These are phyloP conservation scores for Oceanodroma leucorhoa DNA, from an alignment of 2,797 vertebrate species.

Conservation along the genomic window DNA sequence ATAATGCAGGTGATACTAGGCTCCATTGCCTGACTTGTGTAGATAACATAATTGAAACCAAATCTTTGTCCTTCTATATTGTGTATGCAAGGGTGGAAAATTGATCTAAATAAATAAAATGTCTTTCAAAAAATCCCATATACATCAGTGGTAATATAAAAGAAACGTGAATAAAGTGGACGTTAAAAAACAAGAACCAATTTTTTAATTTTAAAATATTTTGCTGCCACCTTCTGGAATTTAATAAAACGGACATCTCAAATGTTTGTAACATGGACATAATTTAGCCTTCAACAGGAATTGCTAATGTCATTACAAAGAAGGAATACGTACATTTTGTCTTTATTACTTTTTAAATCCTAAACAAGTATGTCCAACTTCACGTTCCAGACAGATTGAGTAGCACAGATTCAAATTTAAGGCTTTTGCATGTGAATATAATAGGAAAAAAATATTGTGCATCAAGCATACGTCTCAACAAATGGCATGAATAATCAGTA, in stretches of 20 bases:
- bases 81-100: background rate
- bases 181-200: rapidly evolving
- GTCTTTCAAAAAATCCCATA: background rate
- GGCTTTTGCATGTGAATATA: background rate
- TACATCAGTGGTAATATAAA: background rate
- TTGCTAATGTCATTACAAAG: background rate
- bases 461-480: background rate
- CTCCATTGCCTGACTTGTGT: background rate
- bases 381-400: background rate
- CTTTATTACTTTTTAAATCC: background rate
- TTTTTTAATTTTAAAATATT: background rate
- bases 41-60: background rate
- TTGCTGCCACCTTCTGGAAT: constrained; percentile 75
- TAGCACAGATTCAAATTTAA: background rate
- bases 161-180: background rate
- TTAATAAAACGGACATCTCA: background rate
- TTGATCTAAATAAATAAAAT: background rate
- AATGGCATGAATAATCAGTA: background rate
- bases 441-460: background rate
- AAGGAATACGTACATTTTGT: background rate
- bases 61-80: background rate
- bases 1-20: background rate
- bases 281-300: background rate
- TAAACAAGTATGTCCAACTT: background rate
- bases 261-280: background rate